A percentile compares a stretch with the other conserved stretches of the same genome.
These are phyloP conservation scores for Cricetomys ansorgei DNA, from an alignment of 2,113 vertebrate genomes.

Conservation along the genomic window DNA sequence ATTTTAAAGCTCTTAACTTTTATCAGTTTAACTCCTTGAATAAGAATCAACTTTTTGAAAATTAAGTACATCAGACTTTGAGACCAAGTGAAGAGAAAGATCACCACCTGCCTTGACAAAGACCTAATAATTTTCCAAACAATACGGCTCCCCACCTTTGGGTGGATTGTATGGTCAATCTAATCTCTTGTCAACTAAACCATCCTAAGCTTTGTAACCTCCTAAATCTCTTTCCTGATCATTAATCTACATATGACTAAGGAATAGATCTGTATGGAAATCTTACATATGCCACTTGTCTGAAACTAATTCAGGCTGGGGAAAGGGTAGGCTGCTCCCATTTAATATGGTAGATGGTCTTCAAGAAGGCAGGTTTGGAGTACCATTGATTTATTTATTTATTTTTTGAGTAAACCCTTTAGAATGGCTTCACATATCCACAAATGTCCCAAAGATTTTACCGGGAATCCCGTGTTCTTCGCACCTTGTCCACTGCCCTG, in stretches of 20 bases:
- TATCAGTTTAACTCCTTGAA: slow-evolving; percentile 8
- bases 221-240: background rate
- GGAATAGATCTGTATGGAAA: background rate
- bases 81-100: background rate
- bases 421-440: background rate
- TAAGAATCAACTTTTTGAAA: slow-evolving; percentile 21
- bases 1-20: slow-evolving; percentile 28
- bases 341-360: background rate
- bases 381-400: background rate
- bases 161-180: background rate
- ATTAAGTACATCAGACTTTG: background rate
- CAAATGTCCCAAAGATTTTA: background rate
- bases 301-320: background rate
- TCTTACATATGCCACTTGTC: background rate
- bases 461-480: no score
- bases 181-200: background rate
- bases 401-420: background rate
- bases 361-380: background rate
- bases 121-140: background rate
- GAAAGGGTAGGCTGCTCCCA: background rate
- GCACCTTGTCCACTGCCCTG: fast-evolving
- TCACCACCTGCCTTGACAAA: background rate
- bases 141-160: background rate
- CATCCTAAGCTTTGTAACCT: background rate
- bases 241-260: background rate